These are phyloP conservation scores for Gastracanthus pulcherrimus DNA, from an alignment of 2,888 invertebrate genomes.

Conservation along the genomic window DNA sequence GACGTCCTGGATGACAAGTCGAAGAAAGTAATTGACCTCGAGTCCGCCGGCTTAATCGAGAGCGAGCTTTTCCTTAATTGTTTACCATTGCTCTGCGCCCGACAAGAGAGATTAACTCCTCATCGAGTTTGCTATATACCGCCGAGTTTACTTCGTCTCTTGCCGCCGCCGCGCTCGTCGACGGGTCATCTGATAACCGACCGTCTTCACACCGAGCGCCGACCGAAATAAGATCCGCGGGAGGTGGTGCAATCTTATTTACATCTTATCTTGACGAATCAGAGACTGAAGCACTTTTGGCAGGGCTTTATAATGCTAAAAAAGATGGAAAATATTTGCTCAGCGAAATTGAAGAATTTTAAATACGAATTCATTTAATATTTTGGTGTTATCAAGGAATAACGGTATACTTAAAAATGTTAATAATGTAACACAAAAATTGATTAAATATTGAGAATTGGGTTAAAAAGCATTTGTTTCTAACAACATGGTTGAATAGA, in stretches of 20 bases:
- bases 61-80: slow-evolving; percentile 43
- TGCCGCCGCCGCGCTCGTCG: neutral
- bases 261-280: slow-evolving; percentile 29
- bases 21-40: slow-evolving; percentile 33
- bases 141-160: neutral
- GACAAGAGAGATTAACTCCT: slow-evolving; percentile 31
- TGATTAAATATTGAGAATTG: too few species aligned
- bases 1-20: neutral
- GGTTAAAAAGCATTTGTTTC: too few species aligned
- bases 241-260: slow-evolving; percentile 23
- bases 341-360: neutral
- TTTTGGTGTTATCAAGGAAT: too few species aligned
- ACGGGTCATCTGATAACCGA: slow-evolving; percentile 15
- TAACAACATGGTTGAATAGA: too few species aligned
- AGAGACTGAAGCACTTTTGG: neutral
- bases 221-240: neutral
- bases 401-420: neutral
- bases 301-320: too few species aligned
- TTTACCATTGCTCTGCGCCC: slow-evolving; percentile 34
- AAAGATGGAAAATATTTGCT: neutral
- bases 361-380: too few species aligned
- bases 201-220: too few species aligned
- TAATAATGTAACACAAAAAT: neutral
- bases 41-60: slow-evolving; percentile 22
- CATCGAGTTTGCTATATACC: slow-evolving; percentile 12